A percentile compares a stretch with the other conserved stretches of the same genome.
These are phyloP conservation scores for Ferrisia virgata DNA, from an alignment of 2,888 invertebrate species.

Conservation along the genomic window DNA sequence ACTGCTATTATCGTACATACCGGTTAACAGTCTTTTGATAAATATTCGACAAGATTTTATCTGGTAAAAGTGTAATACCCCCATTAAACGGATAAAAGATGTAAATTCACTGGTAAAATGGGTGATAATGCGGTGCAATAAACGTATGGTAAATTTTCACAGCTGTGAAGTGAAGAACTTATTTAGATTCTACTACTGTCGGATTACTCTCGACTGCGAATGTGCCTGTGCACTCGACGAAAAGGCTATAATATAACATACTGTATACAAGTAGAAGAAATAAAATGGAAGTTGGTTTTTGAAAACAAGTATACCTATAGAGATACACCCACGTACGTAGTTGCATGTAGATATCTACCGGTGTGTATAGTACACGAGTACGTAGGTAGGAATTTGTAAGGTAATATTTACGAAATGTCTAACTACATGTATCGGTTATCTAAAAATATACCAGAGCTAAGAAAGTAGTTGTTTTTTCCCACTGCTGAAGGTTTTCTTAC, in stretches of 20 bases:
- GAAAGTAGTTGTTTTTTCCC: neutral
- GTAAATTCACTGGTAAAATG: neutral
- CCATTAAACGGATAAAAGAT: constrained; percentile 1
- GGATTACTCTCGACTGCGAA: neutral
- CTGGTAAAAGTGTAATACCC: neutral
- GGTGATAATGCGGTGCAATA: neutral
- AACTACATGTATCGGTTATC: neutral
- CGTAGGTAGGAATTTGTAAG: neutral
- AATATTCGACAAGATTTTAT: neutral
- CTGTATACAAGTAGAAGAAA: neutral
- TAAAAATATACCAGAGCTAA: neutral
- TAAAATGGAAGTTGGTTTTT: neutral
- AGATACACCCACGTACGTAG: too few species aligned
- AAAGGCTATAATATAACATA: neutral
- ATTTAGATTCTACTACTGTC: constrained; percentile 1
- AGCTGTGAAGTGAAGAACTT: neutral
- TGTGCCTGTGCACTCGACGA: too few species aligned
- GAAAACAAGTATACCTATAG: neutral
- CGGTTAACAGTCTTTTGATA: neutral
- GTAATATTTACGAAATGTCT: constrained; percentile 12
- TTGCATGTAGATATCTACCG: too few species aligned
- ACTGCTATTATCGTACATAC: neutral
- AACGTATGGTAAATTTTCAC: neutral
- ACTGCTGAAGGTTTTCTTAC: neutral
- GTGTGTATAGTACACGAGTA: neutral